These are phyloP conservation scores for Haliclona indistincta DNA, from an alignment of 37 sponge, comb jelly and placozoan genomes.

Conservation along the genomic window DNA sequence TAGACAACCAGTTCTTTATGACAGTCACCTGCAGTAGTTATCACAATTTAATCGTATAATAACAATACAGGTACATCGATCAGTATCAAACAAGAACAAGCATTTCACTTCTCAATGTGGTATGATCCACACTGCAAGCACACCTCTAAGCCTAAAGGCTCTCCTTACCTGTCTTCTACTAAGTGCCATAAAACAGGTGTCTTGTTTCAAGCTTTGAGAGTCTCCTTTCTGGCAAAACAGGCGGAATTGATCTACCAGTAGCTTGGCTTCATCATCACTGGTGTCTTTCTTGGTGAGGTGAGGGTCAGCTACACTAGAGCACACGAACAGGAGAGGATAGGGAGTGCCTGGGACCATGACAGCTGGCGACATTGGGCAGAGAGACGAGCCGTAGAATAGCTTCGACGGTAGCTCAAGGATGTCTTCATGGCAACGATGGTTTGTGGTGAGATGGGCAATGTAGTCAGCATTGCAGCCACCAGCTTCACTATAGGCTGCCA, in stretches of 20 bases:
- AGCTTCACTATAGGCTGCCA: conserved; percentile 6
- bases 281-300: too few species aligned
- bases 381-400: conserved; percentile 47
- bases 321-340: conserved; percentile 62
- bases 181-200: conserved; percentile 33
- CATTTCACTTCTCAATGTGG: too few species aligned
- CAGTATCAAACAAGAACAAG: too few species aligned
- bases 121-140: too few species aligned
- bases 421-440: conserved; percentile 59
- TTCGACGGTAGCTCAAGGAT: conserved; percentile 41
- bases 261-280: too few species aligned
- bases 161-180: conserved; percentile 11
- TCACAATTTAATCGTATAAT: too few species aligned
- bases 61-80: too few species aligned
- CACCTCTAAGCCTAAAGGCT: conserved; percentile 30
- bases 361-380: neutral
- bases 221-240: conserved; percentile 25
- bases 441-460: conserved; percentile 28
- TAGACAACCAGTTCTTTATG: too few species aligned
- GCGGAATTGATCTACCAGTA: too few species aligned
- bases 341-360: conserved; percentile 24
- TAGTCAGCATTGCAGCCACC: neutral
- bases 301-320: conserved; percentile 20
- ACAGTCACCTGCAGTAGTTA: too few species aligned
- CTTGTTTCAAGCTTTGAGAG: conserved; percentile 15